Evolutionary conservation across 1,140 invertebrate genomes (phyloP).

Genomic region (Diuraphis noxia): DNA sequence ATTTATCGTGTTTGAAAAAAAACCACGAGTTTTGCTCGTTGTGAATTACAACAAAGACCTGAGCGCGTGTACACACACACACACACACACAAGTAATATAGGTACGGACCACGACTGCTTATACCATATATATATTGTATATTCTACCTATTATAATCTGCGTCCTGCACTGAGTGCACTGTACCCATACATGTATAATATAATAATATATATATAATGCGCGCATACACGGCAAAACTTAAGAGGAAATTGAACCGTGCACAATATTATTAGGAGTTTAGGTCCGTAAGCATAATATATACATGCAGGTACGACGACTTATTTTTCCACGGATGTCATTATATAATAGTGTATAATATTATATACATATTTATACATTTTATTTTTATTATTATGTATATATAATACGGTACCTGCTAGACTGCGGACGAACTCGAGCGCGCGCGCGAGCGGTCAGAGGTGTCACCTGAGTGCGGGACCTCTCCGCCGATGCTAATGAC

Average conservation of each 20-base stretch:
- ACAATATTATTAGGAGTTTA: background rate
- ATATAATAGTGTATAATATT: background rate
- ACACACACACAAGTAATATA: background rate
- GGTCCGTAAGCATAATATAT: background rate
- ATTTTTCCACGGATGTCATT: background rate
- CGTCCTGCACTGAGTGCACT: no score
- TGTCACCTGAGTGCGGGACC: background rate
- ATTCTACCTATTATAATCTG: background rate
- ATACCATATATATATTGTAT: background rate
- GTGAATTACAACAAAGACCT: background rate
- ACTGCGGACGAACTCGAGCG: background rate
- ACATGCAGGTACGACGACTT: background rate
- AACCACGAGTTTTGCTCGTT: background rate
- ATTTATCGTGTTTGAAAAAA: background rate
- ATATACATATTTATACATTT: background rate
- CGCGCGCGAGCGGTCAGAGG: background rate
- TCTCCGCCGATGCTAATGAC: background rate
- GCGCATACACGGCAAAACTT: background rate
- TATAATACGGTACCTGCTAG: background rate
- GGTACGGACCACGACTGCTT: background rate
- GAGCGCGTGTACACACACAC: background rate
- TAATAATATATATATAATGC: no score
- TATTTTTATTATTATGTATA: background rate
- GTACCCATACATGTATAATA: background rate
- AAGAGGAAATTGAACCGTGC: background rate